These are phyloP conservation scores for Notarius quadriscutis DNA, from an alignment of 2,113 vertebrate genomes.

Conservation along the genomic window DNA sequence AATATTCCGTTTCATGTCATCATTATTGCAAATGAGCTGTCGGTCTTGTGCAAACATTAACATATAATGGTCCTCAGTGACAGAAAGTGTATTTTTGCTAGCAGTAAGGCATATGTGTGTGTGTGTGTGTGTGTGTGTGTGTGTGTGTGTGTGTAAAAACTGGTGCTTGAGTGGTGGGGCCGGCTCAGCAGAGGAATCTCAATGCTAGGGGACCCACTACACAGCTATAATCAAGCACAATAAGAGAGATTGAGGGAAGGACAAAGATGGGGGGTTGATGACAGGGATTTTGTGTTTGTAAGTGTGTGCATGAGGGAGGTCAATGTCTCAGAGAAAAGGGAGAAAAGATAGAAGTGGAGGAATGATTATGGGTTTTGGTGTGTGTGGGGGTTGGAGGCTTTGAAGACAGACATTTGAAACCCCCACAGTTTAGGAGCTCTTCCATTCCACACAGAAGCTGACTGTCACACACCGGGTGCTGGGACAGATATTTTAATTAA, in stretches of 20 bases:
- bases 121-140: not conserved
- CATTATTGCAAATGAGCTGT: not conserved
- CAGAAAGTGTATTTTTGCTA: not conserved
- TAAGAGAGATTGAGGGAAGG: constrained; percentile 38
- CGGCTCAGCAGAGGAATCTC: constrained; percentile 31
- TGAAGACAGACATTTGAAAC: constrained; percentile 24
- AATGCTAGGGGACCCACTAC: constrained; percentile 42
- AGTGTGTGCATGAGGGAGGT: constrained; percentile 17
- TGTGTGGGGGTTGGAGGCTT: constrained; percentile 23
- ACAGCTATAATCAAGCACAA: constrained; percentile 50
- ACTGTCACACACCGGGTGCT: constrained; percentile 7
- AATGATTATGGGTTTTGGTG: constrained; percentile 45
- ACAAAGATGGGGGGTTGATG: constrained; percentile 33
- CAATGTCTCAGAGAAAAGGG: constrained; percentile 8
- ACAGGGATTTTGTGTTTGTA: constrained; percentile 20
- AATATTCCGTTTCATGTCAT: not conserved
- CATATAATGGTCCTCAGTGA: not conserved
- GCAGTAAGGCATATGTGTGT: not conserved
- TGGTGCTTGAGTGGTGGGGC: constrained; percentile 21
- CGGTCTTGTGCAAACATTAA: not conserved
- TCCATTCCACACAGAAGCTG: not conserved
- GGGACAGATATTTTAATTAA: not conserved
- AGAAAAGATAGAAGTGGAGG: constrained; percentile 31
- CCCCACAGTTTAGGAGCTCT: constrained; percentile 21
- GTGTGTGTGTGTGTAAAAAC: not conserved